Conservation (phyloP, 2,113 vertebrate genomes). For the Myocastor coypus region DNA sequence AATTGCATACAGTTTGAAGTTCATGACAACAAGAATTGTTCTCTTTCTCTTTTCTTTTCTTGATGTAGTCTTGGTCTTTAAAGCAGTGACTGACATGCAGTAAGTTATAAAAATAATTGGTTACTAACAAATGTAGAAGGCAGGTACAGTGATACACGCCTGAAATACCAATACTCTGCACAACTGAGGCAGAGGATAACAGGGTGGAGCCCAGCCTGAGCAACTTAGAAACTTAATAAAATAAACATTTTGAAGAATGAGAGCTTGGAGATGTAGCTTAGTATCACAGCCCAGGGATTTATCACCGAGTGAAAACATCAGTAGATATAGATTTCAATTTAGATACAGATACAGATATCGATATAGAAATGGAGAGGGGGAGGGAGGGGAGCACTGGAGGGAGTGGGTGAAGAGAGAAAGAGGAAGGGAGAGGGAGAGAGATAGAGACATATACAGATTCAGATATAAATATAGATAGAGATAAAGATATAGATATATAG, state of each 20-base stretch:
- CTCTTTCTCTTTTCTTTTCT: background rate
- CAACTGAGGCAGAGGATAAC: background rate
- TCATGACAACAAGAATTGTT: background rate
- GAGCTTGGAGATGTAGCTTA: background rate
- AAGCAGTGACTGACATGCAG: background rate
- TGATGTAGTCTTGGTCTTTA: background rate
- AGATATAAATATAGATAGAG: too few species aligned
- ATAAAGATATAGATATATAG: background rate
- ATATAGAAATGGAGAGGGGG: too few species aligned
- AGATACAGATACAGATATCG: too few species aligned
- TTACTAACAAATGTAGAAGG: background rate
- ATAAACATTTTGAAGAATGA: background rate
- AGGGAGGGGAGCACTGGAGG: too few species aligned
- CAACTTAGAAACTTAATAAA: background rate
- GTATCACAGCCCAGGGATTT: background rate
- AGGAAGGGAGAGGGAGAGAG: too few species aligned
- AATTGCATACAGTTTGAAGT: background rate
- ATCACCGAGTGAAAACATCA: background rate
- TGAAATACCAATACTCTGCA: background rate
- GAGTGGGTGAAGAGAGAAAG: too few species aligned
- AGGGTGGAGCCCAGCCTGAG: background rate
- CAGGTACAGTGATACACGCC: background rate
- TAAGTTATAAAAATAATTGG: background rate
- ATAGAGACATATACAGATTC: too few species aligned
- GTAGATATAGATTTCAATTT: background rate